These are phyloP conservation scores for Macrosiphum euphorbiae DNA, from an alignment of 2,888 invertebrate species.

Conservation along the genomic window DNA sequence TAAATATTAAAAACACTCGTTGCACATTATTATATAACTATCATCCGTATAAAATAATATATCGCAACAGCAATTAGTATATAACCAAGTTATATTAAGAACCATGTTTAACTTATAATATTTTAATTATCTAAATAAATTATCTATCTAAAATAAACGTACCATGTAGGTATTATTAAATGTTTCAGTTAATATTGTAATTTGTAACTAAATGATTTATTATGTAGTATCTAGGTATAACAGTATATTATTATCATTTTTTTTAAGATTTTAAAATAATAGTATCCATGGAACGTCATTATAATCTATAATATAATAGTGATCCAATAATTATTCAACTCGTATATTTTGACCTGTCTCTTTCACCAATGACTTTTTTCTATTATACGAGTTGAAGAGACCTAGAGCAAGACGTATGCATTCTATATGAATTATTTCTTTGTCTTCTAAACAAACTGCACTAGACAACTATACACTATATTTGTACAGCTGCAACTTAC, in stretches of 20 bases:
- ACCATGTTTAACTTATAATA: neutral
- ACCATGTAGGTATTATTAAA: neutral
- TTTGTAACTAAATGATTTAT: neutral
- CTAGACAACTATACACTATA: no score
- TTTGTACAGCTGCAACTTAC: no score
- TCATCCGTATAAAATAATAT: neutral
- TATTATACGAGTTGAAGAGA: no score
- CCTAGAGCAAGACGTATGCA: no score
- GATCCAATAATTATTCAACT: no score
- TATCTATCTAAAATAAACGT: no score
- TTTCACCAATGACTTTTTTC: no score
- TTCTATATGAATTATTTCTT: no score
- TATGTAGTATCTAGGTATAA: no score
- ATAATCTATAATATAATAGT: neutral
- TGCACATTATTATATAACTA: neutral
- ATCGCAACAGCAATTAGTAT: neutral
- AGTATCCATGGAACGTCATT: neutral
- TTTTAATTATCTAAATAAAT: neutral
- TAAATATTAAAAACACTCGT: neutral
- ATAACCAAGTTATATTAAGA: neutral
- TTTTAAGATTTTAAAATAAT: neutral
- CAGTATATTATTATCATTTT: neutral
- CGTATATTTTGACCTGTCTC: no score
- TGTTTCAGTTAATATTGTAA: neutral
- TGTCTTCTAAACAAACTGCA: no score